phyloP scores from a whole-genome alignment of 2,888 invertebrate genomes.

The Volucella inflata region DNA sequence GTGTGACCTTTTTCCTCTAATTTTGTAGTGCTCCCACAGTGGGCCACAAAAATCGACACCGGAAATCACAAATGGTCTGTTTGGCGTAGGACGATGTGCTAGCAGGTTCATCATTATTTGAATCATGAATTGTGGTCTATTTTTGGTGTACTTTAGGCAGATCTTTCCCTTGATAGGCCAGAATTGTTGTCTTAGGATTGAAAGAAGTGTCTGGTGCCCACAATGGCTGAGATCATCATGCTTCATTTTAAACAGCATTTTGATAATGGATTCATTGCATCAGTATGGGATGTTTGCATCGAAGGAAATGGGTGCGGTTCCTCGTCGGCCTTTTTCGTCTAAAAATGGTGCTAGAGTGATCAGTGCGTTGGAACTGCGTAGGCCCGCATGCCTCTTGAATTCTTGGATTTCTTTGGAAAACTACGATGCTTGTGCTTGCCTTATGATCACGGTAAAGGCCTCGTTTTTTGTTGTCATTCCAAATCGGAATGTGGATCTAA shows the following conservation, averaged over 20 bases:
- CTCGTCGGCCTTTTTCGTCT: too few species aligned
- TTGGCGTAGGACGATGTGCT: constrained; percentile 16
- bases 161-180: neutral
- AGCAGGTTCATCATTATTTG: constrained; percentile 9
- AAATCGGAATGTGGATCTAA: too few species aligned
- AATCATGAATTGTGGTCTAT: neutral
- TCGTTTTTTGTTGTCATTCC: too few species aligned
- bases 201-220: neutral
- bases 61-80: neutral
- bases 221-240: neutral
- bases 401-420: constrained; percentile 1
- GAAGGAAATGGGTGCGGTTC: too few species aligned
- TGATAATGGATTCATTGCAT: too few species aligned
- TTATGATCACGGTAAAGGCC: constrained; percentile 11
- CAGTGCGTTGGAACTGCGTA: neutral
- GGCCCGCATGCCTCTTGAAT: neutral
- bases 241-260: too few species aligned
- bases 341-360: too few species aligned
- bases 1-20: constrained; percentile 34
- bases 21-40: constrained; percentile 37
- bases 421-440: neutral
- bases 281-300: too few species aligned
- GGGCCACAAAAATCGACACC: constrained; percentile 67
- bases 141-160: neutral
- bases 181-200: neutral